A percentile compares a stretch with the other conserved stretches of the same genome.
Conservation (phyloP, 2,113 vertebrate genomes). For the Rhipidura dahli region DNA sequence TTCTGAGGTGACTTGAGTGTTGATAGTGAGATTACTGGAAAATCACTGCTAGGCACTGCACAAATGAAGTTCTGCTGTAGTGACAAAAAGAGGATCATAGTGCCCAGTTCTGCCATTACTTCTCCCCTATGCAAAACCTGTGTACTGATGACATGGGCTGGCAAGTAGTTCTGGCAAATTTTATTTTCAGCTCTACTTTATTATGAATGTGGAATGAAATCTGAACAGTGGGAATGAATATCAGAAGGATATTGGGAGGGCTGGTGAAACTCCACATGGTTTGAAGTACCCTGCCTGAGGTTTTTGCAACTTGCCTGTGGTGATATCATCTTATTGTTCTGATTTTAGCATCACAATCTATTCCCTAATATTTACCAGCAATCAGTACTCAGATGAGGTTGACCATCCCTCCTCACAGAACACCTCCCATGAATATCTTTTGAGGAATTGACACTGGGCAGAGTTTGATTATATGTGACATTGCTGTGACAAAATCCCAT, state of each 20-base stretch:
- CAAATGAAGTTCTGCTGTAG: background rate
- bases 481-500: background rate
- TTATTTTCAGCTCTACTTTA: background rate
- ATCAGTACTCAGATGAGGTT: background rate
- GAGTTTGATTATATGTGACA: background rate
- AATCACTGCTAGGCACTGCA: background rate
- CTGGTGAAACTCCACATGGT: background rate
- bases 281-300: background rate
- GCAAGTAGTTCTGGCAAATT: background rate
- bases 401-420: background rate
- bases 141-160: background rate
- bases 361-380: background rate
- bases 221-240: background rate
- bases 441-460: background rate
- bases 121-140: background rate
- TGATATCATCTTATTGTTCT: background rate
- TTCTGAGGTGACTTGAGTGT: background rate
- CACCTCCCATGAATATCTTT: background rate
- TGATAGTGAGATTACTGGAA: background rate
- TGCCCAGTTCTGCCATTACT: background rate
- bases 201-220: background rate
- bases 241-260: background rate
- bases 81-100: background rate
- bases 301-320: background rate
- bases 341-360: background rate